A percentile compares a stretch with the other conserved stretches of the same genome.
Conservation (phyloP, 2,113 vertebrate genomes). For the Elachura formosa region DNA sequence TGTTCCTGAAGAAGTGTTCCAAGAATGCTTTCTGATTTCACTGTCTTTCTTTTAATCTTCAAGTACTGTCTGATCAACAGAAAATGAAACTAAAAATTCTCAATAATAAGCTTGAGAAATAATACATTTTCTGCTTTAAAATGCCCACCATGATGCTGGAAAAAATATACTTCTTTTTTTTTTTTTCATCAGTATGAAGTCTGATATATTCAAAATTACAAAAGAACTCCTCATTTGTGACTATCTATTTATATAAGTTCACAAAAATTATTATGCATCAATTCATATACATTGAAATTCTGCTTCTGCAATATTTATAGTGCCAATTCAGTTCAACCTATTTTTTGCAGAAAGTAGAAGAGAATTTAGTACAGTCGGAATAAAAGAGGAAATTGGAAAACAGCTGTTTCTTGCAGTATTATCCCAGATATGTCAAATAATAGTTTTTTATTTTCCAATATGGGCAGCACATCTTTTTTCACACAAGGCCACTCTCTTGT, state of each 20-base stretch:
- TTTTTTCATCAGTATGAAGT: not conserved
- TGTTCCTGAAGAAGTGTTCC: not conserved
- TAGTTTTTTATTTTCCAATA: not conserved
- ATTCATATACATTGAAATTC: not conserved
- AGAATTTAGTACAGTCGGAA: not conserved
- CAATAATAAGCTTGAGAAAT: not conserved
- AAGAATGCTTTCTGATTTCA: not conserved
- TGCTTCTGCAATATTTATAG: not conserved
- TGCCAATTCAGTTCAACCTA: not conserved
- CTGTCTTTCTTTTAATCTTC: not conserved
- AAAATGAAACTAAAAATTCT: not conserved
- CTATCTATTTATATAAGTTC: not conserved
- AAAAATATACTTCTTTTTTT: not conserved
- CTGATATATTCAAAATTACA: not conserved
- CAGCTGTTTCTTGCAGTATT: not conserved
- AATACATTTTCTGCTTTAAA: not conserved
- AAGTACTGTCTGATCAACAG: not conserved
- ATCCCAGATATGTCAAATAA: not conserved
- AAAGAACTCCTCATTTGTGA: not conserved
- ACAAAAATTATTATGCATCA: not conserved
- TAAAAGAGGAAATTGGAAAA: not conserved
- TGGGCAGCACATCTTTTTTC: not conserved
- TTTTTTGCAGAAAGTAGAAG: not conserved
- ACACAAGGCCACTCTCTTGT: not conserved
- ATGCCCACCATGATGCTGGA: not conserved